A percentile compares a stretch with the other conserved stretches of the same genome.
Conservation (phyloP, 2,888 invertebrate species). For the Lasius platythorax region DNA sequence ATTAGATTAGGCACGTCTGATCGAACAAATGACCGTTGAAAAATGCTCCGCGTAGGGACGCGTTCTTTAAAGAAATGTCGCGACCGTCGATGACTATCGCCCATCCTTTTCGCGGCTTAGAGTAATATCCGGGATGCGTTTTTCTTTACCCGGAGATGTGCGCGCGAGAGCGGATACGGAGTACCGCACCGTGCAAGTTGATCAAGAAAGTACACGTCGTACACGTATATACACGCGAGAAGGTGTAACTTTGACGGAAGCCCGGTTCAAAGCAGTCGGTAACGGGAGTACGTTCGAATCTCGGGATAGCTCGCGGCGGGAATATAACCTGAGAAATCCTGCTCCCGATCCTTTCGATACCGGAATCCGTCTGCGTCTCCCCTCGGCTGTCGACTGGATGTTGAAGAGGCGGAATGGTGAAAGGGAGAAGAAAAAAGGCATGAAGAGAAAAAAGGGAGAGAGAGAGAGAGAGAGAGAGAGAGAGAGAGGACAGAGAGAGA, state of each 20-base stretch:
- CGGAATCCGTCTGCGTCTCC: constrained; percentile 72
- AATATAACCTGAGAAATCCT: constrained; percentile 75
- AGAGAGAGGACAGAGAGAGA: constrained; percentile 26
- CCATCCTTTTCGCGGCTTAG: constrained; percentile 1
- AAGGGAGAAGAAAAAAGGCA: constrained; percentile 19
- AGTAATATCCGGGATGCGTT: constrained; percentile 35
- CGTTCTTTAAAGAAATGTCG: neutral
- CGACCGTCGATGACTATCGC: neutral
- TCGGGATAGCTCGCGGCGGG: constrained; percentile 71
- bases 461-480: constrained; percentile 13
- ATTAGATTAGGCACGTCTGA: constrained; percentile 61
- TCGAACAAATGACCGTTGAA: constrained; percentile 77
- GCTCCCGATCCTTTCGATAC: constrained; percentile 72
- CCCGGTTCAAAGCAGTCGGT: constrained; percentile 65
- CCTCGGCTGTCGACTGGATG: constrained; percentile 60
- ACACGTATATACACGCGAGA: constrained; percentile 12
- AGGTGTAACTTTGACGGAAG: constrained; percentile 67
- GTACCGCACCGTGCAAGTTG: constrained; percentile 46
- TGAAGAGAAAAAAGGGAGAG: constrained; percentile 19
- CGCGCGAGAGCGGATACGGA: neutral
- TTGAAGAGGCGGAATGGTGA: constrained; percentile 52
- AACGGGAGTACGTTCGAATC: constrained; percentile 66
- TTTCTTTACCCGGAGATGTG: constrained; percentile 24
- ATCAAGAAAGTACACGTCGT: constrained; percentile 66
- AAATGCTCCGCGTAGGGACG: constrained; percentile 63